phyloP scores from a whole-genome alignment of 2,888 invertebrate species.

The Parnassius glacialis region DNA sequence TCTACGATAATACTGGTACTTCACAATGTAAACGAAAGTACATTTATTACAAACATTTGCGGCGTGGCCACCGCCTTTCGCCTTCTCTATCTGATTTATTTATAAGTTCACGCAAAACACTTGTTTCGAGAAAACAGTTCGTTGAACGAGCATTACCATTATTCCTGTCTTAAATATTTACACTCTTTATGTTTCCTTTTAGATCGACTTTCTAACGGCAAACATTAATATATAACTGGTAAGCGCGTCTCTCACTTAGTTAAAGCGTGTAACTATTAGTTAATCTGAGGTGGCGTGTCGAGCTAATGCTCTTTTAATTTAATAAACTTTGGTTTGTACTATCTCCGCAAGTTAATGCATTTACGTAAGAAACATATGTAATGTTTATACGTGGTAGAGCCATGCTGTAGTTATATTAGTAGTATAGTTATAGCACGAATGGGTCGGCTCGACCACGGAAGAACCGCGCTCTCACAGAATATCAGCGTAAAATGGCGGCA shows the following conservation, averaged over 20 bases:
- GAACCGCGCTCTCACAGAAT: no score
- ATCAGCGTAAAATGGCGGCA: no score
- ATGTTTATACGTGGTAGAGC: no score
- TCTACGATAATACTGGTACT: constrained; percentile 11
- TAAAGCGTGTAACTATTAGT: background rate
- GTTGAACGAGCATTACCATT: constrained; percentile 36
- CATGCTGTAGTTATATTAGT: no score
- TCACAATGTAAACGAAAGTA: constrained; percentile 20
- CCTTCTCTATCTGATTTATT: constrained; percentile 43
- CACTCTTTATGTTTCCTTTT: constrained; percentile 38
- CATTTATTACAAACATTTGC: constrained; percentile 8
- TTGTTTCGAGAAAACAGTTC: constrained; percentile 32
- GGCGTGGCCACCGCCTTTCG: constrained; percentile 36
- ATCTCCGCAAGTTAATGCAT: no score
- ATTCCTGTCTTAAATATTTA: constrained; percentile 33
- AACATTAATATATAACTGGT: constrained; percentile 23
- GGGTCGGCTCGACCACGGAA: no score
- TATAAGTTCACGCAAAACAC: constrained; percentile 36
- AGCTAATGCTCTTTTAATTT: constrained; percentile 16
- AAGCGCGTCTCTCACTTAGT: background rate
- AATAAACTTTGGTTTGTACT: constrained; percentile 11
- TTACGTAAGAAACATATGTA: no score
- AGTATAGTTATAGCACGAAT: no score
- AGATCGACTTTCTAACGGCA: constrained; percentile 22
- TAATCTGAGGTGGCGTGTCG: no score